Evolutionary conservation across 2,113 vertebrate genomes (phyloP).

Genomic region (Ancistrus triradiatus): DNA sequence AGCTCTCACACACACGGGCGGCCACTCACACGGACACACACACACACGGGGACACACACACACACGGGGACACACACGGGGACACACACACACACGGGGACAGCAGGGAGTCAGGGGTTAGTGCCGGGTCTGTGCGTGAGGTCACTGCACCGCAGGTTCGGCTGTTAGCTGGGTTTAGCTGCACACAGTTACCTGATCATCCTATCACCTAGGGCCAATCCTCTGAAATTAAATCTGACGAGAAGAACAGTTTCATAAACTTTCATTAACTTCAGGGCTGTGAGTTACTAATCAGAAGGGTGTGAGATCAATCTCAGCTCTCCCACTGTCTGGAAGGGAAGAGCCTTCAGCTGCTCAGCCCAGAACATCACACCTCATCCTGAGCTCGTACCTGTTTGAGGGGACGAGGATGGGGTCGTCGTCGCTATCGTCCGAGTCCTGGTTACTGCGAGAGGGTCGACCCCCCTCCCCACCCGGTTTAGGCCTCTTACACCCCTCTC

Average conservation of each 20-base stretch:
- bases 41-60: too few species aligned
- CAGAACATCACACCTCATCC: slow-evolving; percentile 88
- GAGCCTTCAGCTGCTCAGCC: too few species aligned
- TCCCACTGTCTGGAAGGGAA: neutral
- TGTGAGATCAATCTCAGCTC: too few species aligned
- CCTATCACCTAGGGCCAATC: neutral
- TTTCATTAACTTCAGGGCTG: neutral
- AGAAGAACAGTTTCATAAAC: neutral
- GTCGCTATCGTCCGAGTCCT: slow-evolving; percentile 92
- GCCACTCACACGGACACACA: too few species aligned
- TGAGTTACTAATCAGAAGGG: slow-evolving; percentile 23
- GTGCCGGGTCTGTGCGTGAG: too few species aligned
- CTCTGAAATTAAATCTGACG: neutral
- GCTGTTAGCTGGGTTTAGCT: neutral
- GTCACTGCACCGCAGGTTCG: too few species aligned
- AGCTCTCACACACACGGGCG: too few species aligned
- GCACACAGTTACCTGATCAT: neutral
- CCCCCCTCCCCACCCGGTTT: slow-evolving; percentile 52
- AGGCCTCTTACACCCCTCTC: slow-evolving; percentile 47
- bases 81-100: too few species aligned
- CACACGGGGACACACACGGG: too few species aligned
- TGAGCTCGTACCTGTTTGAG: slow-evolving; percentile 79
- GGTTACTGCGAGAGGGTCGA: slow-evolving; percentile 70
- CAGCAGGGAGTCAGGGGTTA: too few species aligned
- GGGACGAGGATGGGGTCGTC: slow-evolving; percentile 93